Conservation (phyloP, 2,797 vertebrate species). For the Erethizon dorsatum region DNA sequence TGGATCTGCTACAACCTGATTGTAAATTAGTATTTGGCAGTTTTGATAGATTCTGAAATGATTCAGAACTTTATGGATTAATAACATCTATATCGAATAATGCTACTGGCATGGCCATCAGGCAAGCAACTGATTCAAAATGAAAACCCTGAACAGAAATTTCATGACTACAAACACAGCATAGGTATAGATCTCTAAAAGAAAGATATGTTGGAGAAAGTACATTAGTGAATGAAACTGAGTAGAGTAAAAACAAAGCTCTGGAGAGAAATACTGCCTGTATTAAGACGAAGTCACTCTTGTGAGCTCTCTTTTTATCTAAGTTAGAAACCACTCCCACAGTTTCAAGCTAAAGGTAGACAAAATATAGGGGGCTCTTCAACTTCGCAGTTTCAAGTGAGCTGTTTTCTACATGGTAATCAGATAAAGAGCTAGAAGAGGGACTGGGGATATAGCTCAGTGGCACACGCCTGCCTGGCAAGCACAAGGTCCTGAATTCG, state of each 20-base stretch:
- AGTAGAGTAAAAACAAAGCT: conserved; percentile 83
- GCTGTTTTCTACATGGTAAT: conserved; percentile 94
- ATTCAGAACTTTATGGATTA: conserved; percentile 52
- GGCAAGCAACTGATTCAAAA: conserved; percentile 74
- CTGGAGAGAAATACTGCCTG: no score
- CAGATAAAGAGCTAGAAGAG: conserved; percentile 93
- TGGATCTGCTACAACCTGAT: conserved; percentile 21
- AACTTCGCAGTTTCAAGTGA: conserved; percentile 92
- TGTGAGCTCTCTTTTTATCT: conserved; percentile 92
- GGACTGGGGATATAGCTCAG: no score
- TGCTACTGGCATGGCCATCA: not conserved
- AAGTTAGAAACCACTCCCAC: conserved; percentile 91
- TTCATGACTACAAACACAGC: not conserved
- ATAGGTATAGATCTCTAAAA: conserved; percentile 34
- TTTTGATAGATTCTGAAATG: conserved; percentile 55
- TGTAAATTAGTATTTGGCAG: conserved; percentile 52
- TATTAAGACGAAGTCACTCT: conserved; percentile 89
- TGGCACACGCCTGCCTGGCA: no score
- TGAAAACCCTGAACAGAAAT: conserved; percentile 60
- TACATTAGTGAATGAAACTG: conserved; percentile 69
- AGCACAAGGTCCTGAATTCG: no score
- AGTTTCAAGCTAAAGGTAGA: conserved; percentile 93
- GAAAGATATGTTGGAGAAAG: conserved; percentile 74
- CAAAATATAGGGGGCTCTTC: conserved; percentile 91
- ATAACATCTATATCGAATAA: conserved; percentile 31